Base-by-base conservation (phyloP, 2,888 invertebrate species). In the Aporophyla nigra region DNA sequence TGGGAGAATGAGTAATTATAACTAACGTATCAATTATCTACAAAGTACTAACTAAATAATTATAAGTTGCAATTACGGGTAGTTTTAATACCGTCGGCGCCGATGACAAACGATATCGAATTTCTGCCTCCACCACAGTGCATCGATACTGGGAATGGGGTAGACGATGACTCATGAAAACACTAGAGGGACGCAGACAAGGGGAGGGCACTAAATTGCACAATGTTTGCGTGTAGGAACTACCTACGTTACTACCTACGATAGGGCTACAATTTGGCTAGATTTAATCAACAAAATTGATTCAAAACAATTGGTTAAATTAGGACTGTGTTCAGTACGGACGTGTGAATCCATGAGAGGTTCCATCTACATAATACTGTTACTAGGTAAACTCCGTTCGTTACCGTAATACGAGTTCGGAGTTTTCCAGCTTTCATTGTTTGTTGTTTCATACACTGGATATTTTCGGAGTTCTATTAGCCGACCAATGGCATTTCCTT, bases 401-500 rank as follows among this genome's bases (percentile, higher is more conserved):
- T 68, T 75, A 75, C n/a, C 72, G 73, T 76, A 79, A 71, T 75
- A 53, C 71, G 82, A 74, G 78, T 66, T 78, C 71, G 59, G 83
- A 78, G 85, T 84, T 84, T 83, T 78, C 84, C 84, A 85, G 75
- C 76, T 83, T 88, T 87, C 84, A 84, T 86, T 87, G 91, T 90
- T 91, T 89, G 88, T 89, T 87, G 86, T 87, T 88, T 67, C 72
- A 68, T 82, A 75, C 82, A 75, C 83, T 85, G 91, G 91, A 87
- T 94, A 94, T 94, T 94, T 94, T 93, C 89, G 93, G 93, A 90
- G 86, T 90, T 91, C 91, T 92, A 91, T 93, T 91, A 91, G 90
- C 89, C 83, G 76, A 86, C 88, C 90, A 85, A 83, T 89, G 90
- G 90, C 87, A 92, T 93, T 94, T 94, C 94, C 94, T 93, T 93